Base-by-base conservation (phyloP, 2,888 invertebrate genomes). In the Aromia moschata region DNA sequence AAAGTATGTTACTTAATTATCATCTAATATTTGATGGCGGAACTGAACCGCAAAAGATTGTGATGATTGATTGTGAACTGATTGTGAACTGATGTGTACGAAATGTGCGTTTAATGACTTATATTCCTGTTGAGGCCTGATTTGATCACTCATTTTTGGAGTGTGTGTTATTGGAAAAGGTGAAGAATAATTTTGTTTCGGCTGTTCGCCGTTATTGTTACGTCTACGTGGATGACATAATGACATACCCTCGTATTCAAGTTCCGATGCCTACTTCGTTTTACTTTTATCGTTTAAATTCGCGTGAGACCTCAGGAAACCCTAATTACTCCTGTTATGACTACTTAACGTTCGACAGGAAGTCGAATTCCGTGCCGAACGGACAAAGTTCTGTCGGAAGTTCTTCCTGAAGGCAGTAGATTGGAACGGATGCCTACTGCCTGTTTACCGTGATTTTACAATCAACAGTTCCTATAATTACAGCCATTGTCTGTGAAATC, bases 401-500 rank as follows among this genome's bases (percentile, higher is more conserved):
- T 57, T 60, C 65, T 69, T 69, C 69, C 68, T 65, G 64, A 69
- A 69, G 55, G 55, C 68, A 67, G 64, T 65, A 67, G 68, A 68
- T 66, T 66, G 68, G 59, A 68, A 69, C 69, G 65, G 63, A 64
- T 58, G 65, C 17, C 40, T 16, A 12, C 10, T 33, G 37, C 31
- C 44, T 55, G n/a, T 18, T 45, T 45, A 45, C 20, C 10, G 36
- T 45, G 33, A 45, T 55, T 38, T 44, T 33, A 30, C 17, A 14
- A 37, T 37, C 18, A 33, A 10, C 30, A 25, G 25, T 2, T 45
- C 15, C 14, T 9, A 31, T 30, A 31, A 44, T 31, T 44, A 31
- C 4, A 1, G n/a, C 11, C 11, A 25, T 10, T 25, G 25, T 12
- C 0, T 2, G 43, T 43, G 12, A 43, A 43, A 43, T 43, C 25